Evolutionary conservation across 2,797 vertebrate genomes (phyloP).

Genomic region (Halcyon leucocephala): DNA sequence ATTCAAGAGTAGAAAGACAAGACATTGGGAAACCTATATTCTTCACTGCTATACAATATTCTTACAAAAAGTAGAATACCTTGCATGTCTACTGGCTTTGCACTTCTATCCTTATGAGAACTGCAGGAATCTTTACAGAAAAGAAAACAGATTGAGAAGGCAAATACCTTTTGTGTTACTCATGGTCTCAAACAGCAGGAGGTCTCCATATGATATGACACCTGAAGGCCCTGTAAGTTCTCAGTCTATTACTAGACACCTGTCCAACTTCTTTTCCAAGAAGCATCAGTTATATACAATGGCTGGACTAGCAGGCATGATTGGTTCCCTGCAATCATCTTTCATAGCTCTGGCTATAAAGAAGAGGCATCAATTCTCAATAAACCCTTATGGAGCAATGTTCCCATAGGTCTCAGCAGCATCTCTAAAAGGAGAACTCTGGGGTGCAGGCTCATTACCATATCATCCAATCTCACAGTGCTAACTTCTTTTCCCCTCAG

Average conservation of each 20-base stretch:
- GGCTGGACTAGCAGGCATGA: constrained; percentile 11
- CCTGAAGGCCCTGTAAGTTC: constrained; percentile 39
- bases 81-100: constrained; percentile 10
- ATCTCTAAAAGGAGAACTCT: constrained; percentile 32
- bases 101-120: neutral
- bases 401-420: constrained; percentile 34
- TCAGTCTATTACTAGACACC: constrained; percentile 60
- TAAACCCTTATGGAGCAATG: neutral
- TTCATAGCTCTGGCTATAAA: constrained; percentile 41
- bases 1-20: neutral
- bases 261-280: constrained; percentile 34
- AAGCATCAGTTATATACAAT: constrained; percentile 46
- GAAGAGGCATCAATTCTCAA: constrained; percentile 36
- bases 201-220: constrained; percentile 7
- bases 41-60: neutral
- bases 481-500: neutral
- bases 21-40: neutral
- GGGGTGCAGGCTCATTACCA: constrained; percentile 54
- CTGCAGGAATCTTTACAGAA: constrained; percentile 50
- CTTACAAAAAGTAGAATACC: neutral
- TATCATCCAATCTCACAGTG: neutral
- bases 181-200: constrained; percentile 48
- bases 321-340: constrained; percentile 30
- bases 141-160: constrained; percentile 56
- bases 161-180: constrained; percentile 57